phyloP scores from a whole-genome alignment of 2,888 invertebrate genomes.

The Cheilosia grossa region DNA sequence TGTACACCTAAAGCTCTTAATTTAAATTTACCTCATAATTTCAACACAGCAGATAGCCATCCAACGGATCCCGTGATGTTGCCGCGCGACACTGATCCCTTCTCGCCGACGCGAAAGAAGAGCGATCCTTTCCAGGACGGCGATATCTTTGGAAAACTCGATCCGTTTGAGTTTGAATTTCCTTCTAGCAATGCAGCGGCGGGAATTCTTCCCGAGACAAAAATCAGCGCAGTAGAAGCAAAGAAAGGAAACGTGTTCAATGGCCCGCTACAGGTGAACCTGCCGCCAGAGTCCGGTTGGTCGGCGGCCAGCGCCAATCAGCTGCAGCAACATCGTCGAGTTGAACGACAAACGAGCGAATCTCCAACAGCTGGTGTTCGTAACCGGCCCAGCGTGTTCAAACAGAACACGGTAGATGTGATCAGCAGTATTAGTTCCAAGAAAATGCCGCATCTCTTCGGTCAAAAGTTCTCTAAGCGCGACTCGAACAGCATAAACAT shows the following conservation, averaged over 20 bases:
- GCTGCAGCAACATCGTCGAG: slow-evolving; percentile 71
- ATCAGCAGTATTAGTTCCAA: slow-evolving; percentile 83
- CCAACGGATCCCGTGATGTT: slow-evolving; percentile 82
- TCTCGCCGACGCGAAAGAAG: slow-evolving; percentile 83
- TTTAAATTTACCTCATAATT: slow-evolving; percentile 72
- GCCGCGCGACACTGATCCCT: slow-evolving; percentile 83
- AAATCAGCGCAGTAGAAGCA: slow-evolving; percentile 41
- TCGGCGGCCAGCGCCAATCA: slow-evolving; percentile 78
- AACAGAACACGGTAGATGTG: slow-evolving; percentile 83
- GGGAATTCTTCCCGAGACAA: slow-evolving; percentile 51
- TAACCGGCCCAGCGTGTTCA: slow-evolving; percentile 78
- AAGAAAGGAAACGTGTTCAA: slow-evolving; percentile 84
- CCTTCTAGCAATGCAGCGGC: slow-evolving; percentile 71
- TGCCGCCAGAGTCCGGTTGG: slow-evolving; percentile 86
- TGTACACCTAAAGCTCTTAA: slow-evolving; percentile 67
- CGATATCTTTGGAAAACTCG: slow-evolving; percentile 82
- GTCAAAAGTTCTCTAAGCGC: slow-evolving; percentile 82
- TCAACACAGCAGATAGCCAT: slow-evolving; percentile 65
- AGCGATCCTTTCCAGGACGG: slow-evolving; percentile 88
- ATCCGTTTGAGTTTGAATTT: slow-evolving; percentile 83
- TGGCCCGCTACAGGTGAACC: slow-evolving; percentile 88
- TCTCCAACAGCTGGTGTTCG: slow-evolving; percentile 77
- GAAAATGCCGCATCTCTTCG: slow-evolving; percentile 83
- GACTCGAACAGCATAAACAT: slow-evolving; percentile 83
- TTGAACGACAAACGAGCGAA: slow-evolving; percentile 77